Evolutionary conservation across 2,797 vertebrate species (phyloP).

Genomic region (Enteromius radiatus): DNA sequence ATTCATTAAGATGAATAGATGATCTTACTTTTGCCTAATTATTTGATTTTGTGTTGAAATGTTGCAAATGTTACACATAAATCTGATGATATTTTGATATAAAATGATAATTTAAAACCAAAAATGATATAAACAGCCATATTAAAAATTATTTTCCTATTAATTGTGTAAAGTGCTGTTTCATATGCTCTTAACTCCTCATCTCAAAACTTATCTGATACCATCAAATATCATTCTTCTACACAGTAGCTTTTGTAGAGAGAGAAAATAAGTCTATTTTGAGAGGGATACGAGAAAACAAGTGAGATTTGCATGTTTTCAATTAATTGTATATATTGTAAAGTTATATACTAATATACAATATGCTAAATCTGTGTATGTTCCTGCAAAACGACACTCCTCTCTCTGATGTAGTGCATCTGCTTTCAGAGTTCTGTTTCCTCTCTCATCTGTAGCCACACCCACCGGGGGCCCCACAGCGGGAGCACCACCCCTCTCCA

Average conservation of each 20-base stretch:
- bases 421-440: slow-evolving; percentile 32
- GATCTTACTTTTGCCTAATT: background rate
- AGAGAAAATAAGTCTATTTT: background rate
- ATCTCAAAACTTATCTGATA: background rate
- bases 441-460: slow-evolving; percentile 52
- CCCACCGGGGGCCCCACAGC: slow-evolving; percentile 51
- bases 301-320: too few relatives aligned
- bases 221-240: background rate
- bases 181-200: background rate
- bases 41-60: background rate
- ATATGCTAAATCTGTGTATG: background rate
- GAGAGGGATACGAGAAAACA: background rate
- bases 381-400: background rate
- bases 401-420: slow-evolving; percentile 17
- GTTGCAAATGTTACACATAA: background rate
- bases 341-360: background rate
- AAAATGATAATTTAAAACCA: too few relatives aligned
- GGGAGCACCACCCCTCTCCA: slow-evolving; percentile 72
- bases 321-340: background rate
- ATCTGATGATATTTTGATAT: background rate
- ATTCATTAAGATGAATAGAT: too few relatives aligned
- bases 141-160: background rate
- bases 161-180: background rate
- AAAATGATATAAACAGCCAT: background rate
- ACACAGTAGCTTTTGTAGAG: background rate